phyloP scores from a whole-genome alignment of 2,888 invertebrate species.

The Pseudanteris insignis region DNA sequence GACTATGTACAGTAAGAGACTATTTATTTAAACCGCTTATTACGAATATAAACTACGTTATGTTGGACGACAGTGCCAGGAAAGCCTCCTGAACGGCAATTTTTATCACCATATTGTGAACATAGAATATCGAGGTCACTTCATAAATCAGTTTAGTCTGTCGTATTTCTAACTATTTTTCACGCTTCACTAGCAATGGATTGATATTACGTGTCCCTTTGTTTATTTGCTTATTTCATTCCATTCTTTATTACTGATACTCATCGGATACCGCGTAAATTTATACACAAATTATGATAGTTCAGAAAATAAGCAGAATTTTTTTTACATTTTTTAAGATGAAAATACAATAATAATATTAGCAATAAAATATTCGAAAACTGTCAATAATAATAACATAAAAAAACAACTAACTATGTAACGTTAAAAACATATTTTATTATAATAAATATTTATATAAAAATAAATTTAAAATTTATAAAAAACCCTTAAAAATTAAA shows the following conservation, averaged over 20 bases:
- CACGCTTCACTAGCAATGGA: constrained; percentile 30
- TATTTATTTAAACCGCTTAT: constrained; percentile 29
- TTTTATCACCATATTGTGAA: constrained; percentile 27
- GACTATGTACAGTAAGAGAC: constrained; percentile 1
- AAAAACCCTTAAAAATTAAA: no score
- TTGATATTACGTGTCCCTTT: constrained; percentile 27
- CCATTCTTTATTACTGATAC: constrained; percentile 15
- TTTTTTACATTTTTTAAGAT: no score
- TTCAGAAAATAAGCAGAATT: no score
- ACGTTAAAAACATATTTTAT: no score
- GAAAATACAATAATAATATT: no score
- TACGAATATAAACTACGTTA: constrained; percentile 18
- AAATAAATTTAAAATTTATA: no score
- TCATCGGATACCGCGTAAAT: constrained; percentile 25
- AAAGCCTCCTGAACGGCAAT: constrained; percentile 21
- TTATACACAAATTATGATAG: no score
- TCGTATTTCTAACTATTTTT: constrained; percentile 27
- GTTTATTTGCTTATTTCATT: constrained; percentile 33
- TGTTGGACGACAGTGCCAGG: constrained; percentile 15
- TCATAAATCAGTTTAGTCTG: constrained; percentile 38
- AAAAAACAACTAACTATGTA: no score
- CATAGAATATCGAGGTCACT: constrained; percentile 34
- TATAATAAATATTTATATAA: no score
- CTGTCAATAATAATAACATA: no score
- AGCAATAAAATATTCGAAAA: no score